Conservation (phyloP, 1,140 invertebrate genomes). For the Trissolcus basalis region DNA sequence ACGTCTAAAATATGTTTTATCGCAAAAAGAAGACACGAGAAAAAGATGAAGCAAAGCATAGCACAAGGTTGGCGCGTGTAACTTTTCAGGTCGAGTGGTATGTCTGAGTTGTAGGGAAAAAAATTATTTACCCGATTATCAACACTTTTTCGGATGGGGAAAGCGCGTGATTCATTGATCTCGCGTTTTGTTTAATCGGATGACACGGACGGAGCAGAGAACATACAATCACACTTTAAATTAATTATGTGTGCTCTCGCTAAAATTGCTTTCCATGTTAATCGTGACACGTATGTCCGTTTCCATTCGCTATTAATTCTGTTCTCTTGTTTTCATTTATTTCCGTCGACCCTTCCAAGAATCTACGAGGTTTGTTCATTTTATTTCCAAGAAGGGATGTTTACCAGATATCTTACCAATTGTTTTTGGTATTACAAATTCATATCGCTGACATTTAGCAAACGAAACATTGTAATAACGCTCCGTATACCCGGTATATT, state of each 20-base stretch:
- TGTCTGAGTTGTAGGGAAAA: neutral
- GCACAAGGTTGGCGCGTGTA: neutral
- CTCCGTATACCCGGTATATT: too few relatives aligned
- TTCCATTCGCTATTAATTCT: conserved; percentile 7
- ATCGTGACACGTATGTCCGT: conserved; percentile 6
- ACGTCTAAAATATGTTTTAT: conserved; percentile 28
- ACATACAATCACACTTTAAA: conserved; percentile 33
- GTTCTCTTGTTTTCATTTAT: conserved; percentile 15
- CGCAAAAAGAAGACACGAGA: conserved; percentile 7
- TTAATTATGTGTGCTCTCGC: conserved; percentile 29
- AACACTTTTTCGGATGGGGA: conserved; percentile 17
- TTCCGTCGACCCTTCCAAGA: neutral
- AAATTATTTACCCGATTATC: conserved; percentile 15
- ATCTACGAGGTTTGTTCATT: conserved; percentile 2
- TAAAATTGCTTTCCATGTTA: conserved; percentile 22
- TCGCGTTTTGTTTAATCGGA: conserved; percentile 25
- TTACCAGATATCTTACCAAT: conserved; percentile 1
- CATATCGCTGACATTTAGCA: too few relatives aligned
- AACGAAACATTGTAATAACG: too few relatives aligned
- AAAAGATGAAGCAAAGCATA: neutral
- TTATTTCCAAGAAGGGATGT: conserved; percentile 15
- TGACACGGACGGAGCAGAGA: conserved; percentile 5
- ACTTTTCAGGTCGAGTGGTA: neutral
- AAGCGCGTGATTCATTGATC: conserved; percentile 28
- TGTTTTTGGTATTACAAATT: conserved; percentile 1